phyloP scores from a whole-genome alignment of 2,888 invertebrate genomes.

The Caenorhabditis angaria region DNA sequence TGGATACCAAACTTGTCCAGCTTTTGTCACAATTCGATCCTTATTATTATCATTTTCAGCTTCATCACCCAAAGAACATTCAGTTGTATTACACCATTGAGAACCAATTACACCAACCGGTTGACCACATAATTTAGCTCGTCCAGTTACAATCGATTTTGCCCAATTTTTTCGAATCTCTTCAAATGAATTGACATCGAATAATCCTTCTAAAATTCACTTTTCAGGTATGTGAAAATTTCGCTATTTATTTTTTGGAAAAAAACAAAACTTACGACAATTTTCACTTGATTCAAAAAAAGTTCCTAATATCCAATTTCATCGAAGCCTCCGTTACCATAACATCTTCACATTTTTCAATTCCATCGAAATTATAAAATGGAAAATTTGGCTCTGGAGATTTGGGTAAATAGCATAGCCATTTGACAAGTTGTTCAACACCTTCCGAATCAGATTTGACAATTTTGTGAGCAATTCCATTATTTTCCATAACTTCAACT shows the following conservation, averaged over 20 bases:
- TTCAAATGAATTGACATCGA: slow-evolving; percentile 81
- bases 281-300: not conserved
- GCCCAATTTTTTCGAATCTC: slow-evolving; percentile 97
- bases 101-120: slow-evolving; percentile 97
- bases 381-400: not conserved
- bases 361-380: slow-evolving; percentile 79
- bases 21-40: slow-evolving; percentile 78
- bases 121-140: slow-evolving; percentile 92
- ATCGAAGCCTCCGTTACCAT: not conserved
- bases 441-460: slow-evolving; percentile 86
- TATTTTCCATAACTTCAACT: slow-evolving; percentile 95
- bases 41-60: slow-evolving; percentile 77
- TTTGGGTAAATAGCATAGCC: slow-evolving; percentile 94
- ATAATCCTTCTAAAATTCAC: slow-evolving; percentile 81
- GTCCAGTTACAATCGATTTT: slow-evolving; percentile 87
- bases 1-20: slow-evolving; percentile 91
- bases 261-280: not conserved
- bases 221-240: not conserved
- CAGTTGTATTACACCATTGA: slow-evolving; percentile 93
- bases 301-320: not conserved
- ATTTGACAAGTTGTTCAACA: slow-evolving; percentile 81
- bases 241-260: not conserved
- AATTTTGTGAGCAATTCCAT: slow-evolving; percentile 93
- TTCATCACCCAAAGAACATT: slow-evolving; percentile 94
- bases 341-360: not conserved